Base-by-base conservation (phyloP, 2,797 vertebrate species). In the Dicrostonyx torquatus region DNA sequence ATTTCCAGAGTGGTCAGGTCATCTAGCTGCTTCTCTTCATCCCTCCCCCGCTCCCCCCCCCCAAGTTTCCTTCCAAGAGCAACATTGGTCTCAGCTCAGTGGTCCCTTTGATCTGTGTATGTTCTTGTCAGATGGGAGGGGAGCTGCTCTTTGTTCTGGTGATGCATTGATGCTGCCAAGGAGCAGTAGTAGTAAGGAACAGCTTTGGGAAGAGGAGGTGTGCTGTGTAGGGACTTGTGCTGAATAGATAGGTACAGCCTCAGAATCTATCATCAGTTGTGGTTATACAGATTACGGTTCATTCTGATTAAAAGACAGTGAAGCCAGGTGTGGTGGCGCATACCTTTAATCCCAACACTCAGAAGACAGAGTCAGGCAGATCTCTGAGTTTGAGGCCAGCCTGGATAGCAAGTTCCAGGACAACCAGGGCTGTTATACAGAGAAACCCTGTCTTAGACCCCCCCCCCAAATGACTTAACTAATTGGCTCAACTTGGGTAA, bases 1-100 rank as follows among this genome's bases (percentile, higher is more conserved):
- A 73, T 97, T 78, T 90, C 17, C 66, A n/a, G 31, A 85, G 45
- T 93, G 90, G 90, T 92, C 26, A 73, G 58, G 26, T 78, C 34
- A 26, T 90, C 29, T 13, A 75, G 22, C 37, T 5, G 6, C 92
- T 24, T 45, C 15, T 88, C 53, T 87, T 83, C 14, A 45, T 95
- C 83, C 50, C 66, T 96, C 77, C 40, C 29, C 26, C 83, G 5
- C 5, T 80, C 43, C 31, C 31, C 83, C 5, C 4, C 9, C 37
- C 68, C 60, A 53, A 62, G 31, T 92, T 93, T 6, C 43, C 87
- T 87, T 79, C 29, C 18, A 55, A 43, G 79, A 66, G 31, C 68
- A 53, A 58, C 13, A 31, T 31, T 86, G 58, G 24, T 80, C 48
- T 89, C n/a, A 15, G 34, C 80, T 83, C 24, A 78, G 12, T 55